Conservation (phyloP, 1,140 invertebrate species). For the Capitella teleta region DNA sequence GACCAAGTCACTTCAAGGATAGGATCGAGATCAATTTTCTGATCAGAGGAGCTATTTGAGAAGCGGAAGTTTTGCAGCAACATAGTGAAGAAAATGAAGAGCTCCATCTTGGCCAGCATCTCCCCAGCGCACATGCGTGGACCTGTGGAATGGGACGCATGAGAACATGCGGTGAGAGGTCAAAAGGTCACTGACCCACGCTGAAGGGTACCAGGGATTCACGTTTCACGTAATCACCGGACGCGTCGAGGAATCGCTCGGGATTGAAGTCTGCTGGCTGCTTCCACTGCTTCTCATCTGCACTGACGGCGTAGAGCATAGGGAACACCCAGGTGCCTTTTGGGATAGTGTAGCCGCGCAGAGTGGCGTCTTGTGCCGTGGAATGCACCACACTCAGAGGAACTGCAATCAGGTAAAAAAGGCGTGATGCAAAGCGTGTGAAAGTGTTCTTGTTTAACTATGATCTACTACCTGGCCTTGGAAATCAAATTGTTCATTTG, state of each 20-base stretch:
- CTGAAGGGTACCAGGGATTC: conserved; percentile 43
- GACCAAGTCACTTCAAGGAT: too few species aligned
- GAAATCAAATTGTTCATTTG: too few species aligned
- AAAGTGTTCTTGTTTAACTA: too few species aligned
- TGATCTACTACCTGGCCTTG: too few species aligned
- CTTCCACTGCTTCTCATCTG: conserved; percentile 7
- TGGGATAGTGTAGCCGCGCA: conserved; percentile 63
- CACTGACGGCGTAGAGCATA: conserved; percentile 53
- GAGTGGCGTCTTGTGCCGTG: too few species aligned
- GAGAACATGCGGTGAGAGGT: background rate
- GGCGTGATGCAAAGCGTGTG: too few species aligned
- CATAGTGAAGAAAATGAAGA: conserved; percentile 33
- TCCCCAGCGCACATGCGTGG: conserved; percentile 44
- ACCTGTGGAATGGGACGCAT: conserved; percentile 45
- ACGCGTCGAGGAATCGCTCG: conserved; percentile 43
- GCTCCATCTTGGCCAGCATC: conserved; percentile 28
- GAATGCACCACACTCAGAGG: too few species aligned
- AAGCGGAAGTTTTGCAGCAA: conserved; percentile 27
- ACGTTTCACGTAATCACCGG: conserved; percentile 52
- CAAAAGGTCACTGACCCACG: conserved; percentile 15
- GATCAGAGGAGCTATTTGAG: too few species aligned
- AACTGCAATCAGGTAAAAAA: too few species aligned
- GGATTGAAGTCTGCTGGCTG: conserved; percentile 7
- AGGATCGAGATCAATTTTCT: too few species aligned
- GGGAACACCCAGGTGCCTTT: conserved; percentile 71